Conservation (phyloP, 2,797 vertebrate genomes). For the Crax fasciolata region DNA sequence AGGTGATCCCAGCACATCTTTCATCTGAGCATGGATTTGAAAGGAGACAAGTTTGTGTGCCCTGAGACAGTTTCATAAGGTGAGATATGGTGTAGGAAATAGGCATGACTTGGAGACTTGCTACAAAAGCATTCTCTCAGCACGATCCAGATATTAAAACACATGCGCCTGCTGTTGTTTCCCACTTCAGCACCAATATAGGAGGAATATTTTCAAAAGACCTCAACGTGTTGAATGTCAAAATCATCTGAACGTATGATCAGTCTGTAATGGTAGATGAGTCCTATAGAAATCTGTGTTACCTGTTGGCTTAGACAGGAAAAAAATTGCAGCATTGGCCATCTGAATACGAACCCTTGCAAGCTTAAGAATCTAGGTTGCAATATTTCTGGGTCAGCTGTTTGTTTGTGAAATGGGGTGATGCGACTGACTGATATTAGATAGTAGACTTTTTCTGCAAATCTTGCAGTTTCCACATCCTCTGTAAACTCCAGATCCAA, state of each 20-base stretch:
- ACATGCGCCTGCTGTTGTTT: not conserved
- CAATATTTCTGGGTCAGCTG: not conserved
- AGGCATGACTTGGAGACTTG: accelerated
- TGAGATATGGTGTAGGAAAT: not conserved
- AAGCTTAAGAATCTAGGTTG: not conserved
- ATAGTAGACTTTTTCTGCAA: not conserved
- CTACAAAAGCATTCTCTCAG: not conserved
- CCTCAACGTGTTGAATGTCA: not conserved
- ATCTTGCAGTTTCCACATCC: not conserved
- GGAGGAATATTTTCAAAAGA: not conserved
- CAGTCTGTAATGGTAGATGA: not conserved
- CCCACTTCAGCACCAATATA: not conserved
- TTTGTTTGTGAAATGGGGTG: not conserved
- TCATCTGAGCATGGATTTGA: not conserved
- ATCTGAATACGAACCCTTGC: not conserved
- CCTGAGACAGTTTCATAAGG: not conserved
- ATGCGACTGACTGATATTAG: not conserved
- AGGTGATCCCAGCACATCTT: not conserved
- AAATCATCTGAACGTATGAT: not conserved
- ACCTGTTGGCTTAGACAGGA: not conserved
- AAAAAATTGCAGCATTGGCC: not conserved
- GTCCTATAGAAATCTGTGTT: not conserved
- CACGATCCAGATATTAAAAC: not conserved
- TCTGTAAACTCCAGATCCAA: not conserved
- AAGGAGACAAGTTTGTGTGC: accelerated